Base-by-base conservation (phyloP, 2,888 invertebrate species). In the Uropetala carovei region DNA sequence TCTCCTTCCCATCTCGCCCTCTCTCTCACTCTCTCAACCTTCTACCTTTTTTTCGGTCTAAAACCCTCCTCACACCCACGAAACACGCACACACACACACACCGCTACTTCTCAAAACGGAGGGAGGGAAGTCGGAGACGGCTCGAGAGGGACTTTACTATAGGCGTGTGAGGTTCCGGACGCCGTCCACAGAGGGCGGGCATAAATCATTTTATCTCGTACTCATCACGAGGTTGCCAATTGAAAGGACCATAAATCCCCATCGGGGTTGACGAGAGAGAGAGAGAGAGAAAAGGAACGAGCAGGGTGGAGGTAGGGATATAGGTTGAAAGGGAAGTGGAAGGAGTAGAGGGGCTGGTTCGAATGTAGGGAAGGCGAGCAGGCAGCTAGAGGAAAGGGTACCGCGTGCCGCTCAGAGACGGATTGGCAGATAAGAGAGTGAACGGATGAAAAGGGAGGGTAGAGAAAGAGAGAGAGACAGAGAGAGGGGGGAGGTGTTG, bases 161-260 rank as follows among this genome's bases (percentile, higher is more conserved):
- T 27, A 89, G 89, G 89, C 89, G 89, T 64, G 89, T 89, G 89
- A 89, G 89, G 89, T 89, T 89, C 89, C 89, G 89, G 89, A 64
- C 89, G 89, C 89, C 89, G 89, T 89, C 89, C 64, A 64, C 89
- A 89, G 89, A 89, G 89, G 89, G 89, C 89, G 89, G n/a, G 89
- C 64, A 89, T 89, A 89, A 64, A 89, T 89, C 89, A 89, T 89
- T 89, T 89, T 89, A 89, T 89, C 89, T 89, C 89, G 89, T 89
- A 89, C 89, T 89, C 89, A 89, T 89, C 89, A 89, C 89, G 89
- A 89, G 89, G 89, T 43, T 89, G 89, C 89, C 89, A 89, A 89
- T 89, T 89, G 89, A 89, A 89, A 89, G 89, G 89, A 89, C 89
- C 89, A 89, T 89, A 89, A 89, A 89, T 89, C 89, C 89, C 89